Percentiles rank a stretch among this genome's conserved stretches.
Conservation (phyloP, 2,797 vertebrate genomes). For the Cossypha niveicapilla region DNA sequence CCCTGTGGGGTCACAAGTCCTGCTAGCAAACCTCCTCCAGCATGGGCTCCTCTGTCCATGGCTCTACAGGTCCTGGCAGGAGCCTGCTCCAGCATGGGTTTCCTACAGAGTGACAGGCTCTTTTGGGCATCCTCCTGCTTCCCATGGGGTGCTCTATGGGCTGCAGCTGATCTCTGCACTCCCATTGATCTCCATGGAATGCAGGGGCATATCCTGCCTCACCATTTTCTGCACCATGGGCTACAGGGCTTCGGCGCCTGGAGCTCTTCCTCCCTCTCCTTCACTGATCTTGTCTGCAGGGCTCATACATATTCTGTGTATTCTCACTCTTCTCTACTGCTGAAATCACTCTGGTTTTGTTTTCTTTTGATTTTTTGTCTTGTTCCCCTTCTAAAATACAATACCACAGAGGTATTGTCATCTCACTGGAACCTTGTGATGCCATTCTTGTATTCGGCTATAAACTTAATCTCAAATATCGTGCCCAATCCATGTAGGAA, state of each 20-base stretch:
- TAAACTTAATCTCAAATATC: background rate
- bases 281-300: background rate
- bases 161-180: background rate
- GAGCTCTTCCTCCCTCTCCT: background rate
- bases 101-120: no score
- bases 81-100: rapidly evolving
- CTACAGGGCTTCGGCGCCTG: rapidly evolving
- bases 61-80: background rate
- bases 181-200: background rate
- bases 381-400: background rate
- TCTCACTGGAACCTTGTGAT: rapidly evolving
- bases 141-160: rapidly evolving
- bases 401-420: background rate
- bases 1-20: background rate
- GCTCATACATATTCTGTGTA: background rate
- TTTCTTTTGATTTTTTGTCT: rapidly evolving
- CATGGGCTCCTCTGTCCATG: rapidly evolving
- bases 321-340: background rate
- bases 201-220: background rate
- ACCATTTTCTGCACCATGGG: background rate
- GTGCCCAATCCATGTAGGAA: background rate
- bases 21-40: background rate
- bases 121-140: background rate
- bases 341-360: background rate
- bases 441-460: background rate